Conservation (phyloP, 1,140 invertebrate species). For the Lepidurus packardi region DNA sequence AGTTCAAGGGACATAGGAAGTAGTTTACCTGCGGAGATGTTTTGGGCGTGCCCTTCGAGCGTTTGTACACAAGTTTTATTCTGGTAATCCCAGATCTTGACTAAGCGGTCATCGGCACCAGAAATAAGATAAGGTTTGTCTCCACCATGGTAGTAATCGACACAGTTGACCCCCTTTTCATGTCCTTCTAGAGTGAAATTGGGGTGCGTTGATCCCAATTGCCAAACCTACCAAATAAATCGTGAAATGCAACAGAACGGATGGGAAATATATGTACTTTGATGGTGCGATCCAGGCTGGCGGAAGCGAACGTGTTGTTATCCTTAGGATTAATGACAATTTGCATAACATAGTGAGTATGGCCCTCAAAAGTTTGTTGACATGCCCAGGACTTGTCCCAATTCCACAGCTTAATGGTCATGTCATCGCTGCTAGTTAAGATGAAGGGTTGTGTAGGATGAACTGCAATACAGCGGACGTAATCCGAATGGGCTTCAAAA, state of each 20-base stretch:
- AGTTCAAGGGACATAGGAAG: neutral
- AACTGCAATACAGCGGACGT: constrained; percentile 90
- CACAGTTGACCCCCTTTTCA: constrained; percentile 97
- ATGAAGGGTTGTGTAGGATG: constrained; percentile 97
- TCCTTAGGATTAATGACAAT: constrained; percentile 99
- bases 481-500: constrained; percentile 98
- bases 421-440: constrained; percentile 96
- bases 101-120: constrained; percentile 92
- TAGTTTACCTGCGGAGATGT: constrained; percentile 65
- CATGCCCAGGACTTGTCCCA: constrained; percentile 98
- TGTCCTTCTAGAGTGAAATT: constrained; percentile 99
- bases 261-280: constrained; percentile 60
- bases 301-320: constrained; percentile 99
- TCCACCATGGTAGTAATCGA: constrained; percentile 99
- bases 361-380: constrained; percentile 95
- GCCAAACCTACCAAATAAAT: constrained; percentile 72
- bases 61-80: constrained; percentile 99
- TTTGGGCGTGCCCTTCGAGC: constrained; percentile 92
- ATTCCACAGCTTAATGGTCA: constrained; percentile 99
- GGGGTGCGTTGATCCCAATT: constrained; percentile 88
- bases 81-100: constrained; percentile 99
- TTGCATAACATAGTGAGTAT: constrained; percentile 99
- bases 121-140: constrained; percentile 99
- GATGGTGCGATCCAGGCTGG: constrained; percentile 92
- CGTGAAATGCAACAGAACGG: neutral